These are phyloP conservation scores for Pseudococcus viburni DNA, from an alignment of 2,888 invertebrate genomes.

Conservation along the genomic window DNA sequence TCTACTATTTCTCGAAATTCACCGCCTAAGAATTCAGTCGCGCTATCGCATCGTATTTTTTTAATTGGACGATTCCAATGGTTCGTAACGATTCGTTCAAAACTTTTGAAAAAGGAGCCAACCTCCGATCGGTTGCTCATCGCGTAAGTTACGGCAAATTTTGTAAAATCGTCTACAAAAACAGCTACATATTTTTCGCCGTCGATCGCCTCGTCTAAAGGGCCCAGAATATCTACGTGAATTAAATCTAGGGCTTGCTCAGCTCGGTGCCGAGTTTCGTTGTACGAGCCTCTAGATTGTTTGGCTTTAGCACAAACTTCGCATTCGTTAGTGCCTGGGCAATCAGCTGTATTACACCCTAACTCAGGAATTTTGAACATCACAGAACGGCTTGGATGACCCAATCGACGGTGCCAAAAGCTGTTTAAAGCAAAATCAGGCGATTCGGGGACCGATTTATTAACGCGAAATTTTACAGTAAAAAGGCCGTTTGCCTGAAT, in stretches of 20 bases:
- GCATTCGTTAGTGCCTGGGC: not conserved
- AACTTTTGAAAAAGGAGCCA: not conserved
- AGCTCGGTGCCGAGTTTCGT: no score
- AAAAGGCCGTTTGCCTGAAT: no score
- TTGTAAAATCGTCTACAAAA: not conserved
- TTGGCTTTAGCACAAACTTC: not conserved
- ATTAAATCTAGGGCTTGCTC: not conserved
- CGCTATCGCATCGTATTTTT: not conserved
- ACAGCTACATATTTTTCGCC: not conserved
- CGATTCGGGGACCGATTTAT: no score
- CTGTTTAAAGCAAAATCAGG: no score
- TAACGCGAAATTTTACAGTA: no score
- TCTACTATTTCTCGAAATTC: not conserved
- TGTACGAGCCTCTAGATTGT: not conserved
- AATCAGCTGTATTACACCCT: no score
- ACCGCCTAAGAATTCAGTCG: not conserved
- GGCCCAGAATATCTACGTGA: not conserved
- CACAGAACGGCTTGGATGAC: not conserved
- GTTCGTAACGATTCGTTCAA: not conserved
- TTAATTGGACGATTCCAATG: not conserved
- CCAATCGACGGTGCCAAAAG: no score
- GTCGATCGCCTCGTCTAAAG: not conserved
- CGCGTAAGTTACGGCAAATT: not conserved
- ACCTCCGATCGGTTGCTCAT: not conserved
- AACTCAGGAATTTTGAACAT: no score